Conservation (phyloP, 2,797 vertebrate species). For the Phoxinus dragarum region DNA sequence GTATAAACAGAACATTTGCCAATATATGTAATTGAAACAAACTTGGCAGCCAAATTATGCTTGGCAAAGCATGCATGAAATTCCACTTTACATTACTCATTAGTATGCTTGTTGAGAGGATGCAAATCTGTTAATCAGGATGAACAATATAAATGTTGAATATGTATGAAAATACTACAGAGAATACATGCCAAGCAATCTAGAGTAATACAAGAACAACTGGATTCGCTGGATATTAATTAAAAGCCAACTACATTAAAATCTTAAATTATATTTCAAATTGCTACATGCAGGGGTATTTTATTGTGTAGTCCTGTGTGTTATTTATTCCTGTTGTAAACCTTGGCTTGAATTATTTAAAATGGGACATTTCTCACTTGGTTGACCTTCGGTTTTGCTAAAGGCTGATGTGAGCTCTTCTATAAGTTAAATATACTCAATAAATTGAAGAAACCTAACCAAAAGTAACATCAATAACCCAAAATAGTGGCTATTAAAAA, state of each 20-base stretch:
- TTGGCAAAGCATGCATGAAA: conserved; percentile 27
- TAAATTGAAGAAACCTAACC: not conserved
- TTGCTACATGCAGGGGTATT: not conserved
- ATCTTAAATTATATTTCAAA: not conserved
- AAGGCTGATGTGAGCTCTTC: not conserved
- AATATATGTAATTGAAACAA: conserved; percentile 19
- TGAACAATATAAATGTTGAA: conserved; percentile 17
- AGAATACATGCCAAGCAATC: not conserved
- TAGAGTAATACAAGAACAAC: not conserved
- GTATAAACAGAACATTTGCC: conserved; percentile 4
- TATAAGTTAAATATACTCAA: not conserved
- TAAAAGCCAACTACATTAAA: too few relatives aligned
- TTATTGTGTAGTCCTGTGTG: not conserved
- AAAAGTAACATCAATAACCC: not conserved
- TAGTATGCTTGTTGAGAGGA: conserved; percentile 4
- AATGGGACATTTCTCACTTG: not conserved
- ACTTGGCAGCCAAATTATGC: conserved; percentile 23
- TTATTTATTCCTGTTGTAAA: not conserved
- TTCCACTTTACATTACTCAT: conserved; percentile 8
- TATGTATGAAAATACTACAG: conserved; percentile 5
- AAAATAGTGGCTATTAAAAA: not conserved
- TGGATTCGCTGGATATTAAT: not conserved
- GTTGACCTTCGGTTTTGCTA: not conserved
- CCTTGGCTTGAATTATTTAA: not conserved
- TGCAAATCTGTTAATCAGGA: conserved; percentile 8